Evolutionary conservation across 2,113 vertebrate genomes (phyloP).

Genomic region (Leuciscus idus): DNA sequence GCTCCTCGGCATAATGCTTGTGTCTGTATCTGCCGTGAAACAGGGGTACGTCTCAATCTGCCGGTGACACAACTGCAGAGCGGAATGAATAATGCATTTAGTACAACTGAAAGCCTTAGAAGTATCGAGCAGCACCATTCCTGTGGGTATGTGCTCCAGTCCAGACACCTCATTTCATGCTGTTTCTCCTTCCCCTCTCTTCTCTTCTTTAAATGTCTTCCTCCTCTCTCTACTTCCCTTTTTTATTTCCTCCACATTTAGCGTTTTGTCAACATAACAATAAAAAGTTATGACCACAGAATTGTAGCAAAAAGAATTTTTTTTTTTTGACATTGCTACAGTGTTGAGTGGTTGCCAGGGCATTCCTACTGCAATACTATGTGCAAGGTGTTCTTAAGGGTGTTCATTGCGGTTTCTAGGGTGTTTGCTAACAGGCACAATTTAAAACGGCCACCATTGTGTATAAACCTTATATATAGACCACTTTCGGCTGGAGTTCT

Average conservation of each 20-base stretch:
- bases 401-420: neutral
- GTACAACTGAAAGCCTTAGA: constrained; percentile 60
- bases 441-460: neutral
- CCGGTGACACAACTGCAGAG: constrained; percentile 37
- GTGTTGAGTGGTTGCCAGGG: neutral
- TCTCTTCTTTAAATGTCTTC: neutral
- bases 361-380: neutral
- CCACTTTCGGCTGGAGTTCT: neutral
- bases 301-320: neutral
- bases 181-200: neutral
- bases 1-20: neutral
- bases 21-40: constrained; percentile 15
- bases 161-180: constrained; percentile 41
- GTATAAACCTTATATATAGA: no score
- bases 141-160: constrained; percentile 43
- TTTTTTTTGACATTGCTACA: no score
- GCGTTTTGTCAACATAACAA: neutral
- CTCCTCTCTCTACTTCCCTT: neutral
- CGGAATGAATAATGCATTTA: constrained; percentile 62
- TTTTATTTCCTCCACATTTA: neutral
- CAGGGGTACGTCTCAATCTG: constrained; percentile 48
- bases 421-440: neutral
- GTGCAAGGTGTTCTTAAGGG: neutral
- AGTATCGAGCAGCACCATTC: constrained; percentile 51
- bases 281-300: neutral